phyloP scores from a whole-genome alignment of 2,113 vertebrate species.

The Alosa alosa region DNA sequence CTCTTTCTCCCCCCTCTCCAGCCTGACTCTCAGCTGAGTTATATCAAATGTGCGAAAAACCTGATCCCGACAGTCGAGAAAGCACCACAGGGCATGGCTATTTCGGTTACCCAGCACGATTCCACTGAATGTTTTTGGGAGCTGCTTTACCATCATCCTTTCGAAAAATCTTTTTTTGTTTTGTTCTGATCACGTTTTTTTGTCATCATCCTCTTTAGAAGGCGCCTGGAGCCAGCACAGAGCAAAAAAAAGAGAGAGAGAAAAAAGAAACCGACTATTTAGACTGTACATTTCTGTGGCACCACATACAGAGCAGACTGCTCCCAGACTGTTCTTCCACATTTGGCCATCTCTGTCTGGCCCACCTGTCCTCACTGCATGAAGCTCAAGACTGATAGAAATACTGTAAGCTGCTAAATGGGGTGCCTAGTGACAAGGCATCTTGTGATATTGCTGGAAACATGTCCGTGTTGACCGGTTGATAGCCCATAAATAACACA shows the following conservation, averaged over 20 bases:
- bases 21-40: slow-evolving; percentile 33
- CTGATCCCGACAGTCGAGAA: slow-evolving; percentile 13
- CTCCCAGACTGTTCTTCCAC: background rate
- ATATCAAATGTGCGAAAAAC: slow-evolving; percentile 47
- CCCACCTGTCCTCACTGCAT: background rate
- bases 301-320: background rate
- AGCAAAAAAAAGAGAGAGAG: background rate
- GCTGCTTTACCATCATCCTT: background rate
- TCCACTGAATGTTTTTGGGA: slow-evolving; percentile 23
- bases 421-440: background rate
- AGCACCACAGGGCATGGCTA: background rate
- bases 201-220: background rate
- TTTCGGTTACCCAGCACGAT: slow-evolving; percentile 33
- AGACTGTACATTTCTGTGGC: background rate
- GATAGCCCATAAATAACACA: background rate
- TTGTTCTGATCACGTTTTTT: slow-evolving; percentile 13
- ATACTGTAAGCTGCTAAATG: background rate
- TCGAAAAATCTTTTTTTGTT: background rate
- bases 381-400: background rate
- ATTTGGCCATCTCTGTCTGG: background rate
- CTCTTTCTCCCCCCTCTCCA: slow-evolving; percentile 24
- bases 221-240: background rate
- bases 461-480: background rate
- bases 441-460: background rate
- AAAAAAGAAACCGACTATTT: background rate